Percentiles rank a stretch among this genome's conserved stretches.
Evolutionary conservation across 2,888 invertebrate species (phyloP).

Genomic region (Periphyllus acericola): DNA sequence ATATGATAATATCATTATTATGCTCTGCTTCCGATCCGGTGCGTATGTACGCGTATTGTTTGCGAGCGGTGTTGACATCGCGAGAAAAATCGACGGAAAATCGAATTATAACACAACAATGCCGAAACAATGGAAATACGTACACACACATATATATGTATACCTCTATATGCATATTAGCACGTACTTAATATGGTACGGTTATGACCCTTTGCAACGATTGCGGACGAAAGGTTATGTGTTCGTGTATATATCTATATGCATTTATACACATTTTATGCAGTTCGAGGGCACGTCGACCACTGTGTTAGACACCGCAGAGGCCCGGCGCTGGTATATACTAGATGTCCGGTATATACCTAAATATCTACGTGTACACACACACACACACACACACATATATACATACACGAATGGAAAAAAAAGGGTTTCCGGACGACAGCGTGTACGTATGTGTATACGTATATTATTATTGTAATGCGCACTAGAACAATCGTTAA

Average conservation of each 20-base stretch:
- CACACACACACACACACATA: not conserved
- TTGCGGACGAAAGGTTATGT: not conserved
- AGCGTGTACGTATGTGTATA: not conserved
- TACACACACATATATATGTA: not conserved
- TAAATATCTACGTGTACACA: not conserved
- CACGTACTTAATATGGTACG: not conserved
- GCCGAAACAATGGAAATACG: conserved; percentile 6
- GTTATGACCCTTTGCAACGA: not conserved
- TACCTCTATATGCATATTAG: not conserved
- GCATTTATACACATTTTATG: not conserved
- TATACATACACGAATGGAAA: not conserved
- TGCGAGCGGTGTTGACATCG: not conserved
- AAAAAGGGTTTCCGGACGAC: conserved; percentile 10
- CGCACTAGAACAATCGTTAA: conserved; percentile 48
- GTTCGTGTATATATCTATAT: no score
- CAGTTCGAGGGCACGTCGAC: conserved; percentile 25
- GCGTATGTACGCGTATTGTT: not conserved
- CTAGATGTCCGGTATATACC: not conserved
- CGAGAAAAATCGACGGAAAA: conserved; percentile 34
- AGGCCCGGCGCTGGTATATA: not conserved
- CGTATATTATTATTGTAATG: not conserved
- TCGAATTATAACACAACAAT: not conserved
- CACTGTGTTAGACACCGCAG: conserved; percentile 14
- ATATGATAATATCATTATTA: not conserved
- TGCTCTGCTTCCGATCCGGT: conserved; percentile 18